Conservation (phyloP, 2,888 invertebrate genomes). For the Phortica magna region DNA sequence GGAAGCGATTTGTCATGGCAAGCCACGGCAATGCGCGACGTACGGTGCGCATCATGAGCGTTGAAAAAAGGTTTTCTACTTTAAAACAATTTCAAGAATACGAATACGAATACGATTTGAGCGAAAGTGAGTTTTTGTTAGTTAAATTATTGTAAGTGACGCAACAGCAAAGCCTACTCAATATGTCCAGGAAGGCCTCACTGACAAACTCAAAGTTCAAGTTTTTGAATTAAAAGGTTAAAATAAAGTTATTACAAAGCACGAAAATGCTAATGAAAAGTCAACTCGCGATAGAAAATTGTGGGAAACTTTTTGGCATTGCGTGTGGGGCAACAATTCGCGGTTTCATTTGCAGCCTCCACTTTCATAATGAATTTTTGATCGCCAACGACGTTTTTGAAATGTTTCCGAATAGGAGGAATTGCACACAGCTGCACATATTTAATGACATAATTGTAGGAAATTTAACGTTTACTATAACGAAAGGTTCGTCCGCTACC, state of each 20-base stretch:
- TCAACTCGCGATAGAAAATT: slow-evolving; percentile 38
- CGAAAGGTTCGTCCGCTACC: too few relatives aligned
- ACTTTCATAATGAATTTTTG: not conserved
- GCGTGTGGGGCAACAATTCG: slow-evolving; percentile 50
- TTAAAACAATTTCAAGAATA: not conserved
- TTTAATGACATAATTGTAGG: not conserved
- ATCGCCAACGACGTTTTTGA: not conserved
- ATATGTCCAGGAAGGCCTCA: slow-evolving; percentile 48
- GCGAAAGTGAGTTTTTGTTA: not conserved
- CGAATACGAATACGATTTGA: not conserved
- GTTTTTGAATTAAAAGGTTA: slow-evolving; percentile 53
- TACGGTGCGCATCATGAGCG: slow-evolving; percentile 12
- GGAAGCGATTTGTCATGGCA: not conserved
- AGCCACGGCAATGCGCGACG: not conserved
- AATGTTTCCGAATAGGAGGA: not conserved
- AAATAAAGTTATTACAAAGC: slow-evolving; percentile 49
- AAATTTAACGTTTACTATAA: not conserved
- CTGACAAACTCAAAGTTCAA: slow-evolving; percentile 49
- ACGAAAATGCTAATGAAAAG: slow-evolving; percentile 58
- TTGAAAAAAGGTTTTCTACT: slow-evolving; percentile 37
- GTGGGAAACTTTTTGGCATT: slow-evolving; percentile 55
- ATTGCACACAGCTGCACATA: not conserved
- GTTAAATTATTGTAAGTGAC: not conserved
- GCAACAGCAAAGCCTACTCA: slow-evolving; percentile 47
- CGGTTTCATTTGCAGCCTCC: not conserved